phyloP scores from a whole-genome alignment of 2,888 invertebrate species.

The Parelbella ahira region DNA sequence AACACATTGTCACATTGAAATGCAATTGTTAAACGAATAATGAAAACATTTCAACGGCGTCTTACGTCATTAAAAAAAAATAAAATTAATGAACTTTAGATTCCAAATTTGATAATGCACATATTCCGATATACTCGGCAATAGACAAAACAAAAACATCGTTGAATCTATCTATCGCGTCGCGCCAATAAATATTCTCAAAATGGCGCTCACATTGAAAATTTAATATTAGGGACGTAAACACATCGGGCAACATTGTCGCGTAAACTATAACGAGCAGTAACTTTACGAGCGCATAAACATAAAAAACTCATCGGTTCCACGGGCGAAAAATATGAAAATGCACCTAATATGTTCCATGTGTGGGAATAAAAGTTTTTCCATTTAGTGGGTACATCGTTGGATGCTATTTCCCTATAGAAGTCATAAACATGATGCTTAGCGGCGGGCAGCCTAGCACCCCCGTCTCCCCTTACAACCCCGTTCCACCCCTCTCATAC shows the following conservation, averaged over 20 bases:
- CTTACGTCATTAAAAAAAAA: too few relatives aligned
- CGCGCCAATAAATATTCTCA: conserved; percentile 47
- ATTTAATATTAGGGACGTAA: conserved; percentile 61
- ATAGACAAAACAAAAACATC: conserved; percentile 11
- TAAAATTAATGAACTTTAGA: too few relatives aligned
- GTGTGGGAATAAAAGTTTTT: conserved; percentile 73
- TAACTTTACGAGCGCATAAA: conserved; percentile 71
- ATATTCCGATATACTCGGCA: conserved; percentile 3
- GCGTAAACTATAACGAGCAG: conserved; percentile 60
- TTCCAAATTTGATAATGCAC: too few relatives aligned
- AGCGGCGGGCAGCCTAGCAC: conserved; percentile 40
- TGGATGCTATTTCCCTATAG: conserved; percentile 74
- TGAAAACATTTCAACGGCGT: too few relatives aligned
- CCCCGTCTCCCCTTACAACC: conserved; percentile 29
- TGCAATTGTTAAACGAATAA: too few relatives aligned
- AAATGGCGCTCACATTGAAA: conserved; percentile 54
- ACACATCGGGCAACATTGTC: conserved; percentile 67
- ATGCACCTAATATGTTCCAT: conserved; percentile 63
- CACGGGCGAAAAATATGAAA: conserved; percentile 66
- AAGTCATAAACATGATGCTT: conserved; percentile 72
- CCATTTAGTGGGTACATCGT: conserved; percentile 63
- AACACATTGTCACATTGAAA: too few relatives aligned
- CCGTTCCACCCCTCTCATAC: conserved; percentile 27
- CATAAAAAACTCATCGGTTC: conserved; percentile 74
- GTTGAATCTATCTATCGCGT: too few relatives aligned